phyloP scores from a whole-genome alignment of 2,888 invertebrate genomes.

The Phaonia tiefii region DNA sequence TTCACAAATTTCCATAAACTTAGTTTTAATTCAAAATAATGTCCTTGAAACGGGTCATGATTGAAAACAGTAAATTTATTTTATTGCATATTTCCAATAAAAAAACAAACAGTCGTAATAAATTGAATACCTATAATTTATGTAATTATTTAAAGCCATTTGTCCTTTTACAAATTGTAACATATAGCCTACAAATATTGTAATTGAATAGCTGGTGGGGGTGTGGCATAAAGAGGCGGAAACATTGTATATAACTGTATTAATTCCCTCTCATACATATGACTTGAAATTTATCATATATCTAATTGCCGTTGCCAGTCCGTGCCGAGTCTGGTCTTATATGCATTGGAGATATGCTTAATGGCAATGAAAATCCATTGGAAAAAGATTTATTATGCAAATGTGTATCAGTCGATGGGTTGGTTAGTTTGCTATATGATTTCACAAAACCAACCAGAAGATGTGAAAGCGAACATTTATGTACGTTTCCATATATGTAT shows the following conservation, averaged over 20 bases:
- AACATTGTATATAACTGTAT: no score
- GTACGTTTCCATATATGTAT: background rate
- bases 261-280: background rate
- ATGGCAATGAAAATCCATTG: slow-evolving; percentile 67
- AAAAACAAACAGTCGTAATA: no score
- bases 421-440: background rate
- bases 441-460: background rate
- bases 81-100: no score
- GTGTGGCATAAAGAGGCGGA: background rate
- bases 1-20: no score
- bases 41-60: no score
- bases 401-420: slow-evolving; percentile 60
- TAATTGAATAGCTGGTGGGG: slow-evolving; percentile 21
- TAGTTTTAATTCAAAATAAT: no score
- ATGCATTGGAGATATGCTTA: slow-evolving; percentile 57
- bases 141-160: no score
- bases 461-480: no score
- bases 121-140: no score
- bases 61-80: no score
- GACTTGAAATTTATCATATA: background rate
- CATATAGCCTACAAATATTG: slow-evolving; percentile 31
- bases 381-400: slow-evolving; percentile 70
- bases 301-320: background rate
- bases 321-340: slow-evolving; percentile 27
- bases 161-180: slow-evolving; percentile 20